Base-by-base conservation (phyloP, 1,140 invertebrate genomes). In the Scaptomyza hsui region DNA sequence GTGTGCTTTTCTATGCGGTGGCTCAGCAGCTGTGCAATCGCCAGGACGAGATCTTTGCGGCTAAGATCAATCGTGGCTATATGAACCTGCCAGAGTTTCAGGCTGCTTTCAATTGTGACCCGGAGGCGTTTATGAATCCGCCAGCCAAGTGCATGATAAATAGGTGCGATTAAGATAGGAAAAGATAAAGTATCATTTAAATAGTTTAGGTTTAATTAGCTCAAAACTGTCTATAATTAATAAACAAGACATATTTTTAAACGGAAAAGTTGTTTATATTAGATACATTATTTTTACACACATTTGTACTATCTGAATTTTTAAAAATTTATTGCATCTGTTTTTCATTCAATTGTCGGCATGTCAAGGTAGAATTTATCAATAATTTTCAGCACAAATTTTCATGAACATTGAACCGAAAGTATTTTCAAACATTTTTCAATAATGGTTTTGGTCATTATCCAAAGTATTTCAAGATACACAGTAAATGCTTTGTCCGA, bases 71-170 rank as follows among this genome's bases (percentile, higher is more conserved):
- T 75, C 71, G 86, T 1, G 88, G 73, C 1, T 90, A 78, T 18
- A 89, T 90, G 89, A 90, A 90, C 64, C 61, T 82, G 39, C 78
- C 64, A 0, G 74, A 83, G 19, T 90, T 90, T 35, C 81, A 88
- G 21, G 41, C 45, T 5, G 89, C 89, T 1, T 90, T 90, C 51
- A 72, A 81, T 4, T 90, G 89, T 19, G 26, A 2, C 1, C 2
- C 39, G 0, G 41, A 62, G 1, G 56, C 59, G n/a, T 21, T 62
- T 0, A 90, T 90, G 89, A 89, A 89, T 89, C 85, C 89, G 0
- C 10, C 67, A 6, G 51, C 64, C 9, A 90, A 82, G 41, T 90
- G 89, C 39, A 89, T 90, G 82, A 64, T 72, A 0, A 79, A 77
- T 32, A 49, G 72, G 41, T 90, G 88, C 45, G 71, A 83, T 7